Evolutionary conservation across 2,797 vertebrate species (phyloP), one percentile per base, ranked within the genome.

Genomic region (Microctenopoma steveboyesi): DNA sequence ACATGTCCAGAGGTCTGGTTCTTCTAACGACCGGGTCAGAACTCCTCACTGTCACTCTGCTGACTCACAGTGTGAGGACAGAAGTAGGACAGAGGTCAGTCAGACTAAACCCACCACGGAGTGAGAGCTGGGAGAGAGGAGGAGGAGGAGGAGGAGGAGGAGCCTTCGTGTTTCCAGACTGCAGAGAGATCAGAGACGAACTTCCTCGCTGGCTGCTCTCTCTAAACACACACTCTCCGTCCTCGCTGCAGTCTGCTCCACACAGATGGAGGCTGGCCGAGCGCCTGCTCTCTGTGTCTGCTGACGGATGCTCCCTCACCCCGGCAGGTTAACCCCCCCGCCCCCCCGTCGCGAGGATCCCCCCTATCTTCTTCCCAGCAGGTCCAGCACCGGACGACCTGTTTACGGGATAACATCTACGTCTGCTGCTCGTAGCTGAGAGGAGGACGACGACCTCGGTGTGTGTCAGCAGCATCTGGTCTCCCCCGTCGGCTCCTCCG

Each of bases 1-100:
- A 18, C 18, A 18, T 18, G 18, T 18, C 18, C 18, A 18, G 18
- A 18, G 18, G 18, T 18, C 18, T 18, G 18, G 18, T 18, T 18
- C 18, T 18, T 18, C 18, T 18, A 18, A 18, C 18, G 18, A 18
- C 18, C 18, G 18, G 18, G 18, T 18, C 18, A 18, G 18, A 18
- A 18, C 18, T 18, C 18, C 18, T 18, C 18, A 18, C 18, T 18
- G 18, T 18, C 18, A 18, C 18, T 18, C 18, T 18, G 18, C 18
- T 18, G 18, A 18, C 18, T 18, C 18, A 18, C 18, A 18, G 18
- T 15, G 8, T 65, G 46, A 66, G 18, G 48, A 40, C 51, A 64
- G 56, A 87, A 85, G 76, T 83, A 37, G 86, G 79, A 86, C 84
- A 78, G 72, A 82, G 81, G 80, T 86, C 76, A 74, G 79, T 57